These are phyloP conservation scores for Pollenia labialis DNA, from an alignment of 2,888 invertebrate genomes.

Conservation along the genomic window DNA sequence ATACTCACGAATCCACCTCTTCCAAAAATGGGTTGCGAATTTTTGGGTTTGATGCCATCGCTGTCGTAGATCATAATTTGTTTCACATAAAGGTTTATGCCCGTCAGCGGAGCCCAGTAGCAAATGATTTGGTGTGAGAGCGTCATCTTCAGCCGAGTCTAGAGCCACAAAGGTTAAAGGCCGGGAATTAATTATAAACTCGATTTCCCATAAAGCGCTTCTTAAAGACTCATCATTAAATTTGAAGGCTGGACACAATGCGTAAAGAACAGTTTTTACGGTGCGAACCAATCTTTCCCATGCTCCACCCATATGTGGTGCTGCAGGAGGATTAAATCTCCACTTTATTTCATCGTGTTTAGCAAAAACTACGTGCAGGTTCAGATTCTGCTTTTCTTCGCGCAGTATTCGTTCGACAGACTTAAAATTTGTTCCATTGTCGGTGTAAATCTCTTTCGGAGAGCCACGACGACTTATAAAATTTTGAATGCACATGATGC, in stretches of 20 bases:
- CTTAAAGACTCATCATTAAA: constrained; percentile 67
- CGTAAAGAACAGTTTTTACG: constrained; percentile 56
- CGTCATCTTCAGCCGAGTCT: constrained; percentile 61
- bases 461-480: too few relatives aligned
- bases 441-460: constrained; percentile 41
- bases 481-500: constrained; percentile 59
- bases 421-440: constrained; percentile 57
- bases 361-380: too few relatives aligned
- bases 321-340: constrained; percentile 12
- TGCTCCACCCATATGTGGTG: constrained; percentile 70
- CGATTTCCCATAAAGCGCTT: constrained; percentile 16
- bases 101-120: constrained; percentile 67
- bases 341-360: too few relatives aligned
- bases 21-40: constrained; percentile 63
- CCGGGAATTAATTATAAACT: too few relatives aligned
- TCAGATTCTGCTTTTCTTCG: too few relatives aligned
- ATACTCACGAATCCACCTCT: constrained; percentile 67
- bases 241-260: constrained; percentile 46
- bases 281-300: constrained; percentile 61
- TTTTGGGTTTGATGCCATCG: constrained; percentile 66
- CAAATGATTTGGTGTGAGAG: constrained; percentile 72
- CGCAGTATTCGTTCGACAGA: constrained; percentile 23
- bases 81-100: constrained; percentile 56
- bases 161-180: too few relatives aligned
- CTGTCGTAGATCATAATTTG: constrained; percentile 58